Conservation (phyloP, 2,888 invertebrate genomes). For the Parasteatoda lunata region DNA sequence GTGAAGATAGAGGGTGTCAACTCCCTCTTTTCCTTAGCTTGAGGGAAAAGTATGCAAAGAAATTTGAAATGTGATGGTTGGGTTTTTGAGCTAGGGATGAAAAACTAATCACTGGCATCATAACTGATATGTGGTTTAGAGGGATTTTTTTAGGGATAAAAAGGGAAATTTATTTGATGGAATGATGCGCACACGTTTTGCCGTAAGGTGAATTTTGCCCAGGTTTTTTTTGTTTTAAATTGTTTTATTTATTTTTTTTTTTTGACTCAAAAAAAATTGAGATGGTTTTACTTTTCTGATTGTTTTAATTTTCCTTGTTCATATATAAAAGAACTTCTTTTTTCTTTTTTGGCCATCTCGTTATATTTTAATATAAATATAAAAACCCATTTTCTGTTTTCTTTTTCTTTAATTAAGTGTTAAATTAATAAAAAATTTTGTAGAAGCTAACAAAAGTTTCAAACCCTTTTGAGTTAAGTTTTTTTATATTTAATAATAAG, state of each 20-base stretch:
- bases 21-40: neutral
- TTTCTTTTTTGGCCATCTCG: too few relatives aligned
- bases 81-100: constrained; percentile 8
- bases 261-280: too few relatives aligned
- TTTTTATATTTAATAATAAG: too few relatives aligned
- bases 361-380: too few relatives aligned
- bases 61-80: neutral
- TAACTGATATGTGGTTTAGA: neutral
- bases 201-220: constrained; percentile 14
- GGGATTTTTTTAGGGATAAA: constrained; percentile 12
- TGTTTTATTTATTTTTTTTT: neutral
- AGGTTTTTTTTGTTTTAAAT: neutral
- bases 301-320: too few relatives aligned
- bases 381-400: too few relatives aligned
- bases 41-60: neutral
- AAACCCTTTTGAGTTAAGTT: too few relatives aligned
- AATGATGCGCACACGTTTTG: constrained; percentile 20
- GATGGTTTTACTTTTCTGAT: too few relatives aligned
- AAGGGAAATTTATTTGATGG: constrained; percentile 28
- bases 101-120: constrained; percentile 33
- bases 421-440: too few relatives aligned
- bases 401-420: too few relatives aligned
- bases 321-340: too few relatives aligned
- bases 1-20: neutral
- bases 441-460: too few relatives aligned